phyloP scores from a whole-genome alignment of 2,888 invertebrate genomes.

The Tinea pellionella region DNA sequence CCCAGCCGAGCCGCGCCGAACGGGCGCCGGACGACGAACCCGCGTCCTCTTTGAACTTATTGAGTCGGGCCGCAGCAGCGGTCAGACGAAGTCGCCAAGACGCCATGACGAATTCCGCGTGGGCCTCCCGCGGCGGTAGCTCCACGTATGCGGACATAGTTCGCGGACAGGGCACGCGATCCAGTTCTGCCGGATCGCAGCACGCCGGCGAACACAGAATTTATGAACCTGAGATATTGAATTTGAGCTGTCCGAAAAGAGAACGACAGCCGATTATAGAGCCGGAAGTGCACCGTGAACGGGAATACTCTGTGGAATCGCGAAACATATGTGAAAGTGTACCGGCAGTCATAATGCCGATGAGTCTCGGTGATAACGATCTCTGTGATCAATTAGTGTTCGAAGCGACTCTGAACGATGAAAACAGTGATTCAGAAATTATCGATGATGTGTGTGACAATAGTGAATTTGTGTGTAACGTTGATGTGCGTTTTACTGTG shows the following conservation, averaged over 20 bases:
- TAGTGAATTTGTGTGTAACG: neutral
- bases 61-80: conserved; percentile 41
- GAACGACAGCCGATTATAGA: neutral
- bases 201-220: neutral
- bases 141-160: conserved; percentile 85
- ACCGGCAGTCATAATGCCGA: conserved; percentile 4
- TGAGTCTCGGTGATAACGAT: neutral
- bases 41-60: conserved; percentile 24
- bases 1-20: conserved; percentile 46
- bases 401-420: neutral
- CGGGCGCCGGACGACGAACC: conserved; percentile 21
- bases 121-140: conserved; percentile 50
- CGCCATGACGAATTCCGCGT: conserved; percentile 22
- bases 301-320: conserved; percentile 17
- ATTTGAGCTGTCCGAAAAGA: neutral
- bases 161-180: conserved; percentile 66
- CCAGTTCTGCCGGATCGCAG: conserved; percentile 21
- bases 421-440: neutral
- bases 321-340: conserved; percentile 11
- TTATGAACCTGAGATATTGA: neutral
- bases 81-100: conserved; percentile 33
- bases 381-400: neutral
- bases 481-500: neutral
- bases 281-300: neutral
- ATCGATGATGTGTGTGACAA: neutral